Evolutionary conservation across 2,888 invertebrate species (phyloP).

Genomic region (Electrophaes corylata): DNA sequence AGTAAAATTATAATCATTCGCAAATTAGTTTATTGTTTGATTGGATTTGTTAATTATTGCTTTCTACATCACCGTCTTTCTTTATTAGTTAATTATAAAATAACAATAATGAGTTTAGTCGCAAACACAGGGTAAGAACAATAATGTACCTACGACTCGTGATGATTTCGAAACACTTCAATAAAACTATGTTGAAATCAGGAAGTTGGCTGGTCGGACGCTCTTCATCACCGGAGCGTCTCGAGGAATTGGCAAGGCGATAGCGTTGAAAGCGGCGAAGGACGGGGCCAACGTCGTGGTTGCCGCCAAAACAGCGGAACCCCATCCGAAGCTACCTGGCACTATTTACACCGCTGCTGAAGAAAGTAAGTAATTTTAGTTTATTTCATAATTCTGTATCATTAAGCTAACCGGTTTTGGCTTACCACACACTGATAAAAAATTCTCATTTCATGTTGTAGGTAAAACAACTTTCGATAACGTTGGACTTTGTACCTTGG

Average conservation of each 20-base stretch:
- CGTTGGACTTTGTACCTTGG: constrained; percentile 64
- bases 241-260: constrained; percentile 97
- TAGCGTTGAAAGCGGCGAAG: constrained; percentile 95
- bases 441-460: constrained; percentile 1
- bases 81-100: not conserved
- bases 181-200: constrained; percentile 48
- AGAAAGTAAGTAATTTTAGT: constrained; percentile 87
- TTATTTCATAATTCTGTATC: not conserved
- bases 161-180: constrained; percentile 20
- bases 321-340: constrained; percentile 95
- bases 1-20: no score
- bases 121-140: constrained; percentile 77
- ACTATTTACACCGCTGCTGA: constrained; percentile 96
- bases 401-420: not conserved
- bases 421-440: not conserved
- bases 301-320: constrained; percentile 95
- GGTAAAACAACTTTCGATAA: constrained; percentile 20
- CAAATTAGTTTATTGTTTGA: not conserved
- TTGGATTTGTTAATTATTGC: not conserved
- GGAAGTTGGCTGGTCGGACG: constrained; percentile 92
- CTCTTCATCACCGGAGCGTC: constrained; percentile 98
- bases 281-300: constrained; percentile 97
- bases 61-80: not conserved
- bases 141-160: constrained; percentile 12
- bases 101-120: constrained; percentile 74